Evolutionary conservation across 2,888 invertebrate genomes (phyloP).

Genomic region (Eudasyphora cyanicolor): DNA sequence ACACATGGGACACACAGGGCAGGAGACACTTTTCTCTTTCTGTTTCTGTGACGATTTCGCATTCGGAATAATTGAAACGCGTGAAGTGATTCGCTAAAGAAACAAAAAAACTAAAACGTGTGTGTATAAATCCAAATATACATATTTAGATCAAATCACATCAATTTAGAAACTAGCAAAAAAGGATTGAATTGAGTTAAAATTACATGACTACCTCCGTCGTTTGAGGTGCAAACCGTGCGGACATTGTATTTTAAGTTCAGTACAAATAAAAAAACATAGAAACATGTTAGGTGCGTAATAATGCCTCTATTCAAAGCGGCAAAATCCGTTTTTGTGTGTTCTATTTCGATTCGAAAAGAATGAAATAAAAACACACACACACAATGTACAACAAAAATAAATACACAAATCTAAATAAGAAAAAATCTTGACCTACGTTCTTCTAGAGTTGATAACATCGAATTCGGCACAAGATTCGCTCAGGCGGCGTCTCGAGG

Average conservation of each 20-base stretch:
- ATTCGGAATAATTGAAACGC: constrained; percentile 19
- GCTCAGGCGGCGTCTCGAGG: constrained; percentile 86
- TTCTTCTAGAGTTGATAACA: constrained; percentile 74
- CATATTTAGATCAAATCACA: not conserved
- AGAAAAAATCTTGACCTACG: constrained; percentile 63
- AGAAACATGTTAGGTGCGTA: constrained; percentile 65
- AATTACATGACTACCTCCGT: constrained; percentile 46
- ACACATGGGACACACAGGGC: constrained; percentile 48
- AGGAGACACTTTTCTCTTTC: constrained; percentile 30
- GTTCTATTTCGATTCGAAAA: constrained; percentile 4
- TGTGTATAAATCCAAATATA: not conserved
- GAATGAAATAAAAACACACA: not conserved
- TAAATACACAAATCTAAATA: not conserved
- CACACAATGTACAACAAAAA: not conserved
- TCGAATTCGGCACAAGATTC: constrained; percentile 79
- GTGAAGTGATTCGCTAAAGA: not conserved
- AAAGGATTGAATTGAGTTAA: constrained; percentile 38
- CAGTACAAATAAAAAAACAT: not conserved
- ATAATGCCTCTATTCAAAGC: not conserved
- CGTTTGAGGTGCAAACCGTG: constrained; percentile 13
- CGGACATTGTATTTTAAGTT: constrained; percentile 2
- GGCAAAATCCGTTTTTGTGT: not conserved
- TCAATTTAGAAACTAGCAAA: constrained; percentile 16
- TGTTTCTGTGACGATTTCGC: not conserved
- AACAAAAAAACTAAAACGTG: constrained; percentile 9